phyloP scores from a whole-genome alignment of 2,797 vertebrate species.

The Hemibagrus guttatus region DNA sequence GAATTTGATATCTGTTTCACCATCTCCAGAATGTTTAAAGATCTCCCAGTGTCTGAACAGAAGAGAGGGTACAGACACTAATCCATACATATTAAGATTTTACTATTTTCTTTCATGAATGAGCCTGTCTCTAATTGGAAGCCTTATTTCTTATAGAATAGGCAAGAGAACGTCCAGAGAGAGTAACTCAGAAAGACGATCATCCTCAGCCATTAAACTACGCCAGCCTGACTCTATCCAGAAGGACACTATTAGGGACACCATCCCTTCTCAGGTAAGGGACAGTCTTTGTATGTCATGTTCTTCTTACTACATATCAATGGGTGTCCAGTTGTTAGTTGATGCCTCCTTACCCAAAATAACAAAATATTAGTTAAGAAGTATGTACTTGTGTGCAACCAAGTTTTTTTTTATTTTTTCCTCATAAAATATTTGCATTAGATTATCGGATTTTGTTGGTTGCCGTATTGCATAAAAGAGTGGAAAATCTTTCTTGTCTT shows the following conservation, averaged over 20 bases:
- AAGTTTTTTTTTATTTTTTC: not conserved
- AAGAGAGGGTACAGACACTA: slow-evolving; percentile 69
- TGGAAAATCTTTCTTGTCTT: not conserved
- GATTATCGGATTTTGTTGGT: not conserved
- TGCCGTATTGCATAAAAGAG: not conserved
- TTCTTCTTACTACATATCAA: not conserved
- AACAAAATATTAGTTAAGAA: not conserved
- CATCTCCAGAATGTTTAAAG: slow-evolving; percentile 66
- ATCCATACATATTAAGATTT: not conserved
- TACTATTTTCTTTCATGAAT: not conserved
- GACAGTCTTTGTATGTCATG: not conserved
- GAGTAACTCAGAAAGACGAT: slow-evolving; percentile 59
- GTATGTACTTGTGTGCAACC: not conserved
- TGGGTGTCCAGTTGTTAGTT: not conserved
- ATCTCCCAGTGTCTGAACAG: slow-evolving; percentile 36
- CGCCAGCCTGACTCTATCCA: slow-evolving; percentile 62
- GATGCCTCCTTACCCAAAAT: too few relatives aligned
- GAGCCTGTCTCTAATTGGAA: not conserved
- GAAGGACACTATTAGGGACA: slow-evolving; percentile 59
- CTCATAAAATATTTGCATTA: not conserved
- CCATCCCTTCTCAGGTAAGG: slow-evolving; percentile 64
- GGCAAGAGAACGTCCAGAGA: slow-evolving; percentile 66
- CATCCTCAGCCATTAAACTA: slow-evolving; percentile 35
- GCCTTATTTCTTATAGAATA: slow-evolving; percentile 42
- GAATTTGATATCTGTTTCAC: slow-evolving; percentile 73